phyloP scores from a whole-genome alignment of 2,113 vertebrate genomes.

The Stictonetta naevosa region DNA sequence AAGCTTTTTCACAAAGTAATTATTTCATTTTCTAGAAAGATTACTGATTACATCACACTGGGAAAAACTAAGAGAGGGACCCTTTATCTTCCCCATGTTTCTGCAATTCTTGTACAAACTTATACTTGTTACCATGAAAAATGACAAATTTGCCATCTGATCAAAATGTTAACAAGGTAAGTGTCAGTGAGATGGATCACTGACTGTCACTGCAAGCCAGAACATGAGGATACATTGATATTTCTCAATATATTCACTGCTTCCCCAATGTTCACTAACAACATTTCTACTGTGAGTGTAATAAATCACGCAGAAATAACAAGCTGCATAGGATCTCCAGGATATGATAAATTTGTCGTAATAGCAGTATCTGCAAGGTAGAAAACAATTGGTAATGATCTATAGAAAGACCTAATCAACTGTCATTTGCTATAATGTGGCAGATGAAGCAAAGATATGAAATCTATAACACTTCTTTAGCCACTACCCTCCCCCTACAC shows the following conservation, averaged over 20 bases:
- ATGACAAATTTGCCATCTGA: slow-evolving; percentile 90
- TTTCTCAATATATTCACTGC: slow-evolving; percentile 89
- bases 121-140: slow-evolving; percentile 85
- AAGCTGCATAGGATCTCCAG: slow-evolving; percentile 75
- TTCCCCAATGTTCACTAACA: slow-evolving; percentile 87
- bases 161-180: slow-evolving; percentile 95
- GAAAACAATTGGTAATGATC: slow-evolving; percentile 87
- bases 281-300: slow-evolving; percentile 81
- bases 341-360: slow-evolving; percentile 82
- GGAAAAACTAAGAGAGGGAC: slow-evolving; percentile 67
- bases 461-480: slow-evolving; percentile 57
- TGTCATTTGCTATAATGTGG: slow-evolving; percentile 76
- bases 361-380: slow-evolving; percentile 80
- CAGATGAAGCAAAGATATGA: slow-evolving; percentile 66
- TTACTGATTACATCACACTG: slow-evolving; percentile 76
- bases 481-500: slow-evolving; percentile 7
- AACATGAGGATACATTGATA: slow-evolving; percentile 92
- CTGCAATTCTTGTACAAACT: slow-evolving; percentile 83
- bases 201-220: slow-evolving; percentile 84
- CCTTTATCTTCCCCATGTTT: slow-evolving; percentile 79
- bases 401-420: slow-evolving; percentile 86
- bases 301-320: slow-evolving; percentile 90
- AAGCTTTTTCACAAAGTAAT: slow-evolving; percentile 75
- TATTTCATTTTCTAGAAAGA: slow-evolving; percentile 78
- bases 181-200: slow-evolving; percentile 91